Evolutionary conservation across 2,113 vertebrate genomes (phyloP), one percentile per base, ranked within the genome.

Genomic region (Mastomys coucha): DNA sequence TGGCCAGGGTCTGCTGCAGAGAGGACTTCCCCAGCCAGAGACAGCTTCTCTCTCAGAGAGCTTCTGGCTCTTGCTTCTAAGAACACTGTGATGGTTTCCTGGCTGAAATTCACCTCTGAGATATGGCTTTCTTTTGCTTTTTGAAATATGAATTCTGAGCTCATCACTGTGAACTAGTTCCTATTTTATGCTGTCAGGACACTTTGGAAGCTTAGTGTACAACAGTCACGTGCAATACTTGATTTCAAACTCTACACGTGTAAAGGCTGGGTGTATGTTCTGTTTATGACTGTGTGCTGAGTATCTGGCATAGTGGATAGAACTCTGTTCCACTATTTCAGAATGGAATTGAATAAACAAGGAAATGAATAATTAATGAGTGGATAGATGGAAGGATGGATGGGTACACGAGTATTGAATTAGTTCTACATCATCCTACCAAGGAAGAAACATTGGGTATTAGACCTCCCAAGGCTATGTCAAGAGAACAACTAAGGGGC

Each of bases 21-120:
- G n/a, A 31, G n/a, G n/a, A 10, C 26, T 39, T 82, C 28, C 0
- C 7, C 58, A 92, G 93, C 89, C 96, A 90, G 89, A 93, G 87
- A 81, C 51, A 84, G 16, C 28, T 45, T 60, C 14, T 31, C 94
- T 69, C 75, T 70, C 19, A 53, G 89, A 88, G 39, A 69, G 51
- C 86, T 56, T 94, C 93, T 95, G 94, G 95, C 81, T 93, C 85
- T 91, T 39, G 67, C 51, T 70, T 82, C 86, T 93, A 73, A 73
- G 8, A 75, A 91, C 39, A 85, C 58, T 78, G 36, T 51, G 91
- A 60, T 60, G 70, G 53, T 73, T 95, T 97, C 84, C 60, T 94
- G 96, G 90, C 75, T 51, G 70, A 45, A 90, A 91, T 45, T 49
- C 9, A 33, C 45, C 39, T 86, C 8, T 49, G 16, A 45, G 45